phyloP scores from a whole-genome alignment of 2,888 invertebrate species.

The Miltochrista miniata region DNA sequence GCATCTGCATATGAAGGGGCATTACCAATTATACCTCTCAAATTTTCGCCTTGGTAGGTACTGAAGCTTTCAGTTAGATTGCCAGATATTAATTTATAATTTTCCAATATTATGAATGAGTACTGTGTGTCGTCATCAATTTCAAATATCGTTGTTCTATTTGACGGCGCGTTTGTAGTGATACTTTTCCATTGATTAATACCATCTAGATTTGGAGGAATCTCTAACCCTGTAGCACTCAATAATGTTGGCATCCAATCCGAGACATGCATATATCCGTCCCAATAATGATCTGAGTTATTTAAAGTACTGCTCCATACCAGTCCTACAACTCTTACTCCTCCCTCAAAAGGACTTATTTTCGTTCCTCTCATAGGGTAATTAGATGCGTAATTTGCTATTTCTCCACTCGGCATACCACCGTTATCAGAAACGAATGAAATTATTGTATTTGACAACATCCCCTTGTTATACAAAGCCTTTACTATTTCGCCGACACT shows the following conservation, averaged over 20 bases:
- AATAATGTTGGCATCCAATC: conserved; percentile 93
- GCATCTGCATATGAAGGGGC: conserved; percentile 51
- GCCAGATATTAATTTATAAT: conserved; percentile 66
- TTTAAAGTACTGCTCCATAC: conserved; percentile 84
- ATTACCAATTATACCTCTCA: conserved; percentile 54
- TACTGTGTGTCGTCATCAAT: conserved; percentile 63
- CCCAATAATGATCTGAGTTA: conserved; percentile 69
- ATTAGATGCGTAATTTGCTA: conserved; percentile 90
- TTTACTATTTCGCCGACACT: conserved; percentile 91
- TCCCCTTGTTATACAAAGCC: conserved; percentile 85
- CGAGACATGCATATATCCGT: conserved; percentile 87
- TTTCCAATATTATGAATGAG: conserved; percentile 52
- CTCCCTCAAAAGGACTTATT: conserved; percentile 93
- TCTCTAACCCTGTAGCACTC: conserved; percentile 52
- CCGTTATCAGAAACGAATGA: conserved; percentile 96
- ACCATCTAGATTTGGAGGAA: conserved; percentile 61
- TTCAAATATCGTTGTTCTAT: conserved; percentile 59
- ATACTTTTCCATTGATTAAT: conserved; percentile 66
- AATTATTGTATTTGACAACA: conserved; percentile 92
- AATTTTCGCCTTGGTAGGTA: conserved; percentile 55
- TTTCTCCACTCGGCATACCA: conserved; percentile 88
- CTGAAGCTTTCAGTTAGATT: conserved; percentile 40
- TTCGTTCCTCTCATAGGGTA: conserved; percentile 91
- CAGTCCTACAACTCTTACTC: conserved; percentile 88
- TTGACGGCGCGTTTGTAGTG: conserved; percentile 47